Conservation (phyloP, 2,888 invertebrate genomes). For the Melitaea athalia region DNA sequence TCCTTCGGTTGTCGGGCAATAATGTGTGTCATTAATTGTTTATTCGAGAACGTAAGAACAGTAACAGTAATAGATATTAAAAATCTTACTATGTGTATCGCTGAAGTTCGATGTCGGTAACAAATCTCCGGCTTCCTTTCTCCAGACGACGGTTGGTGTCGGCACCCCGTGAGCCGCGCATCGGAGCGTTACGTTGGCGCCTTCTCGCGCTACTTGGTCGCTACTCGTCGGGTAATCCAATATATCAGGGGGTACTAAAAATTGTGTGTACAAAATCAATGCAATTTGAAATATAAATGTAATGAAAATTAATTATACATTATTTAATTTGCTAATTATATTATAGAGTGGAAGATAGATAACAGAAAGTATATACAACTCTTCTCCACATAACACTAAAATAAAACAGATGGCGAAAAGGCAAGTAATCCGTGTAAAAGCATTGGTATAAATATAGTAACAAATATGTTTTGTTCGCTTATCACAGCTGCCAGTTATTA, state of each 20-base stretch:
- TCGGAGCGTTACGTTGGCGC: slow-evolving; percentile 91
- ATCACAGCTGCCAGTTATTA: slow-evolving; percentile 39
- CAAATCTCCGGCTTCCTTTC: slow-evolving; percentile 88
- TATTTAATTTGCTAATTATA: no score
- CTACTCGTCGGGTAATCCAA: slow-evolving; percentile 93
- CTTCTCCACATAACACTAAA: slow-evolving; percentile 10
- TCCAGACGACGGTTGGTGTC: slow-evolving; percentile 92
- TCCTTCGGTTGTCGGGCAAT: no score
- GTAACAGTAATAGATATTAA: neutral
- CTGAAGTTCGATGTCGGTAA: slow-evolving; percentile 79
- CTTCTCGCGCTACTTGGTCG: slow-evolving; percentile 92
- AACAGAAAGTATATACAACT: neutral
- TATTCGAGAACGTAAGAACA: no score
- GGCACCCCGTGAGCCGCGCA: slow-evolving; percentile 95
- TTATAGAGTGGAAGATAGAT: neutral
- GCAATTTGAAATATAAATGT: neutral
- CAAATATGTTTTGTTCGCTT: slow-evolving; percentile 30
- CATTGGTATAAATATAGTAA: slow-evolving; percentile 24
- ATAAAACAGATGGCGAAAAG: slow-evolving; percentile 5
- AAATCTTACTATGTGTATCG: slow-evolving; percentile 72
- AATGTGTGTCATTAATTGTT: no score
- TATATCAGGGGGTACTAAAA: slow-evolving; percentile 91
- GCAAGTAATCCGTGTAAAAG: slow-evolving; percentile 26
- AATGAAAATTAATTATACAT: neutral
- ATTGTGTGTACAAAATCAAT: neutral